phyloP scores from a whole-genome alignment of 2,888 invertebrate species.

The Pantelozetes paolii region DNA sequence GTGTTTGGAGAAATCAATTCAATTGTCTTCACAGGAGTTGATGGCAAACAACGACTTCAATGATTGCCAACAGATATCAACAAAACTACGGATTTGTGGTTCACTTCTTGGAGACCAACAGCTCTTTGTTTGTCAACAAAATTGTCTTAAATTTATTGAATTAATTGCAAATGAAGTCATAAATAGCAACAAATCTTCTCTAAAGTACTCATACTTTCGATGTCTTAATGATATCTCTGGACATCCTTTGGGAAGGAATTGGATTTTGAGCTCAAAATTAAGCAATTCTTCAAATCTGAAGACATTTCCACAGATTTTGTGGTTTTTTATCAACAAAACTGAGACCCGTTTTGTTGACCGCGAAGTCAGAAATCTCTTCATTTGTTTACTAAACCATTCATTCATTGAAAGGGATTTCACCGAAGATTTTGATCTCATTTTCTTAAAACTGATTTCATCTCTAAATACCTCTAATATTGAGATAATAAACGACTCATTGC shows the following conservation, averaged over 20 bases:
- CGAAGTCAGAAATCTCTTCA: conserved; percentile 5
- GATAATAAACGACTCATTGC: neutral
- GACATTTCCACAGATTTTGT: conserved; percentile 3
- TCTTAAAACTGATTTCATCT: neutral
- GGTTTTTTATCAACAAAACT: conserved; percentile 13
- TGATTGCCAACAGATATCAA: neutral
- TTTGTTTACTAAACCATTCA: conserved; percentile 28
- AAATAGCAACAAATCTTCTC: conserved; percentile 17
- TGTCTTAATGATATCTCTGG: conserved; percentile 18
- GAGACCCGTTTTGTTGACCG: conserved; percentile 19
- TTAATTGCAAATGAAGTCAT: neutral
- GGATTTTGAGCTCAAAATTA: neutral
- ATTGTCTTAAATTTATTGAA: conserved; percentile 28
- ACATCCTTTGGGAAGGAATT: conserved; percentile 3
- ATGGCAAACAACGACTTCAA: conserved; percentile 2
- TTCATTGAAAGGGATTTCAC: neutral
- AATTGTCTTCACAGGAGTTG: neutral
- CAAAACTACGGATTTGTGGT: conserved; percentile 13
- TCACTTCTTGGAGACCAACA: conserved; percentile 11
- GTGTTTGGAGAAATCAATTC: neutral
- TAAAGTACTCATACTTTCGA: conserved; percentile 13
- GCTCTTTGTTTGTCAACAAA: conserved; percentile 11
- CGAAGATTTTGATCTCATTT: neutral
- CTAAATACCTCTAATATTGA: neutral
- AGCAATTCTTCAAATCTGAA: neutral